Conservation (phyloP, 2,888 invertebrate genomes). For the Mycalesis mineus region DNA sequence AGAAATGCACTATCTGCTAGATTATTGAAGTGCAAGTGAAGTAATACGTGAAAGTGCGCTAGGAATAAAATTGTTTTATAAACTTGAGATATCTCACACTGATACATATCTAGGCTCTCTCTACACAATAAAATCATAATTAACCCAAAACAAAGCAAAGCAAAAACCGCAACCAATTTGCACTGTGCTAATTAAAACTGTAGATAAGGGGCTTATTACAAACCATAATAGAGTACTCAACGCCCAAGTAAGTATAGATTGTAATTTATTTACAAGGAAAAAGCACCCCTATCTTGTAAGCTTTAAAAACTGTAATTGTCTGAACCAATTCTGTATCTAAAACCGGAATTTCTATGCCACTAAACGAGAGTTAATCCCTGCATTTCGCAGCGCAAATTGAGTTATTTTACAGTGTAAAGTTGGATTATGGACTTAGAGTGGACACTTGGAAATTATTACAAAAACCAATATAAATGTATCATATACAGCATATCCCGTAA, state of each 20-base stretch:
- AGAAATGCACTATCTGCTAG: too few relatives aligned
- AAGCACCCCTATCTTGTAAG: constrained; percentile 6
- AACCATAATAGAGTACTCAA: constrained; percentile 14
- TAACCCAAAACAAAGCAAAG: constrained; percentile 7
- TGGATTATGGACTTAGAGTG: background rate
- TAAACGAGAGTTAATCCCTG: constrained; percentile 22
- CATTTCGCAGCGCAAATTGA: constrained; percentile 21
- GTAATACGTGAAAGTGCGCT: too few relatives aligned
- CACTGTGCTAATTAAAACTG: constrained; percentile 27
- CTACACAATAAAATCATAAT: background rate
- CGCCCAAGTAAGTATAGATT: constrained; percentile 10
- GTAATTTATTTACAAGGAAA: constrained; percentile 1
- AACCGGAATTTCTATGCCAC: constrained; percentile 4
- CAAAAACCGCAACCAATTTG: constrained; percentile 27
- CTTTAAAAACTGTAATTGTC: constrained; percentile 1
- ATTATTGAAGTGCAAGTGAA: too few relatives aligned
- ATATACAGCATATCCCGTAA: too few relatives aligned
- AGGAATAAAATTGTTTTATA: too few relatives aligned
- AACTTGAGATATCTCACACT: too few relatives aligned
- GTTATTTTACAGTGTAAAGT: constrained; percentile 10
- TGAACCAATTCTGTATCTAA: constrained; percentile 4
- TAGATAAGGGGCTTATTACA: constrained; percentile 27
- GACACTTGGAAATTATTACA: background rate
- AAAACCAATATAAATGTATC: too few relatives aligned
- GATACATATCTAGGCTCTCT: too few relatives aligned